These are phyloP conservation scores for Papio anubis DNA, from an alignment of 2,113 vertebrate genomes.

Conservation along the genomic window DNA sequence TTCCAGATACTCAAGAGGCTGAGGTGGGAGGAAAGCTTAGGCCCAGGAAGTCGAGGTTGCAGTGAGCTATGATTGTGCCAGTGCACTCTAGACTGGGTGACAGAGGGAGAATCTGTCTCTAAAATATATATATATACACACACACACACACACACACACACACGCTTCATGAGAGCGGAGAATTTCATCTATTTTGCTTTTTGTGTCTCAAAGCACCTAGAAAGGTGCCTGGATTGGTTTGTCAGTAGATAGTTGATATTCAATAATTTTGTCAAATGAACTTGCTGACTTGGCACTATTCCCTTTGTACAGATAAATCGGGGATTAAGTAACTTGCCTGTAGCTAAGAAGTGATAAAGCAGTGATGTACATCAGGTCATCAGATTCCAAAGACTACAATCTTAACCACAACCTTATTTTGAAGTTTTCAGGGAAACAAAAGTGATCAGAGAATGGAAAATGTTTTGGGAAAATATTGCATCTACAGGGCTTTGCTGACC, in stretches of 20 bases:
- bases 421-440: neutral
- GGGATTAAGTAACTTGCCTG: neutral
- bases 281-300: neutral
- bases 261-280: neutral
- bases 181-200: neutral
- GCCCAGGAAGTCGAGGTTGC: too few relatives aligned
- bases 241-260: neutral
- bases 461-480: neutral
- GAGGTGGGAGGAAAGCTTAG: too few relatives aligned
- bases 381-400: neutral
- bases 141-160: too few relatives aligned
- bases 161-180: neutral
- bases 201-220: neutral
- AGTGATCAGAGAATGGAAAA: neutral
- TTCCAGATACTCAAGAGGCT: too few relatives aligned
- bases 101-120: too few relatives aligned
- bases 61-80: too few relatives aligned
- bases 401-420: neutral
- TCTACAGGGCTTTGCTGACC: neutral
- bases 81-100: too few relatives aligned
- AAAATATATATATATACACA: too few relatives aligned
- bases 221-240: neutral
- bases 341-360: neutral
- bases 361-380: neutral
- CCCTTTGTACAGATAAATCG: neutral